Evolutionary conservation across 2,888 invertebrate genomes (phyloP).

Genomic region (Uloborus plumipes): DNA sequence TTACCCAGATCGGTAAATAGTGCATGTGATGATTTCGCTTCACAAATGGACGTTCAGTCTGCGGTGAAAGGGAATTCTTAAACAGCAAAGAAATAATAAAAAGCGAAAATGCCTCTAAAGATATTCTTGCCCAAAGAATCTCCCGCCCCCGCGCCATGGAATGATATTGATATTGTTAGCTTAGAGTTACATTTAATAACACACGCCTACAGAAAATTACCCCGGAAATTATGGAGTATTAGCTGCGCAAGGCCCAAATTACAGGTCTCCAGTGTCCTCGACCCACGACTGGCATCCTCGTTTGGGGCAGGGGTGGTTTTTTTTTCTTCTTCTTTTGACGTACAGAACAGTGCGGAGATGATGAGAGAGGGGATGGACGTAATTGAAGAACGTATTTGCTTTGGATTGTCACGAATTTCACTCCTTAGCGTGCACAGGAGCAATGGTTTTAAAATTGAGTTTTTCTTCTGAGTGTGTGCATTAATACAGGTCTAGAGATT

Average conservation of each 20-base stretch:
- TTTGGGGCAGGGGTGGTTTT: constrained; percentile 15
- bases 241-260: constrained; percentile 36
- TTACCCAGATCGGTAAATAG: constrained; percentile 41
- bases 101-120: constrained; percentile 15
- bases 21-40: constrained; percentile 24
- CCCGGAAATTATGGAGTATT: constrained; percentile 54
- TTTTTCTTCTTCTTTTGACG: too few relatives aligned
- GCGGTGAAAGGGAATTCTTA: constrained; percentile 36
- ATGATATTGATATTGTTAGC: constrained; percentile 59
- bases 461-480: too few relatives aligned
- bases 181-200: constrained; percentile 64
- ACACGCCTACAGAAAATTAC: constrained; percentile 38
- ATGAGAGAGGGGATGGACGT: not conserved
- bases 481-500: too few relatives aligned
- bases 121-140: constrained; percentile 15
- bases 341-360: not conserved
- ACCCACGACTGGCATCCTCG: constrained; percentile 13
- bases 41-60: constrained; percentile 61
- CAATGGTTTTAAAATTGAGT: not conserved
- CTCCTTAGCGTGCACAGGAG: constrained; percentile 31
- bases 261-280: constrained; percentile 50
- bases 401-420: constrained; percentile 42
- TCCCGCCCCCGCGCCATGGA: constrained; percentile 21
- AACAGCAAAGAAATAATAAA: constrained; percentile 19
- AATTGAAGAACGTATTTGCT: constrained; percentile 28